phyloP scores from a whole-genome alignment of 2,888 invertebrate species.

The Callyntrura sp. region DNA sequence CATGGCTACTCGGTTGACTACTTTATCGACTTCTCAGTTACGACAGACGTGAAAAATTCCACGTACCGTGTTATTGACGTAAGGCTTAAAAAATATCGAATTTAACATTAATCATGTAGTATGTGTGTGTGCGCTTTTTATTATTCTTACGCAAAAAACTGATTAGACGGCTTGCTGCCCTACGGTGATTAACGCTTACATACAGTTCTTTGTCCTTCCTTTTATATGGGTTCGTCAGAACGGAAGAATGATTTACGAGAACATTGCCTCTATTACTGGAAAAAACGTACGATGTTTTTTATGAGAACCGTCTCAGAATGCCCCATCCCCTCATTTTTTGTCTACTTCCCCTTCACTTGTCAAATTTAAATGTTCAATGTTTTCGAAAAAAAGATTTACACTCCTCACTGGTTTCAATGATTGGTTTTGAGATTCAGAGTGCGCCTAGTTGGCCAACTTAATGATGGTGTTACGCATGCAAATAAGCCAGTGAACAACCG shows the following conservation, averaged over 20 bases:
- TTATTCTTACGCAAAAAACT: background rate
- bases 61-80: slow-evolving; percentile 94
- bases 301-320: slow-evolving; percentile 6
- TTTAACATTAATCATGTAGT: background rate
- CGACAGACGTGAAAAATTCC: slow-evolving; percentile 95
- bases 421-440: too few relatives aligned
- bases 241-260: slow-evolving; percentile 16
- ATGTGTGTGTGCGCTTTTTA: background rate
- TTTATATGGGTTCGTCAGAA: background rate
- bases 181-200: background rate
- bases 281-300: background rate
- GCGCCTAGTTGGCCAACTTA: background rate
- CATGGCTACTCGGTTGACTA: slow-evolving; percentile 95
- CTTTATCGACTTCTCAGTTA: slow-evolving; percentile 95
- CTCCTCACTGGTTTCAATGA: too few relatives aligned
- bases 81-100: slow-evolving; percentile 85
- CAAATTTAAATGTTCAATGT: background rate
- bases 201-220: background rate
- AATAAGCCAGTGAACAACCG: background rate
- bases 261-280: background rate
- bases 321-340: slow-evolving; percentile 6
- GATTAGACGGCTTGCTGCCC: background rate
- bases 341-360: background rate
- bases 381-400: background rate
- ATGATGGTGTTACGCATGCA: slow-evolving; percentile 11